Percentiles rank a stretch among this genome's conserved stretches.
Evolutionary conservation across 2,113 vertebrate species (phyloP).

Genomic region (Probosciger aterrimus): DNA sequence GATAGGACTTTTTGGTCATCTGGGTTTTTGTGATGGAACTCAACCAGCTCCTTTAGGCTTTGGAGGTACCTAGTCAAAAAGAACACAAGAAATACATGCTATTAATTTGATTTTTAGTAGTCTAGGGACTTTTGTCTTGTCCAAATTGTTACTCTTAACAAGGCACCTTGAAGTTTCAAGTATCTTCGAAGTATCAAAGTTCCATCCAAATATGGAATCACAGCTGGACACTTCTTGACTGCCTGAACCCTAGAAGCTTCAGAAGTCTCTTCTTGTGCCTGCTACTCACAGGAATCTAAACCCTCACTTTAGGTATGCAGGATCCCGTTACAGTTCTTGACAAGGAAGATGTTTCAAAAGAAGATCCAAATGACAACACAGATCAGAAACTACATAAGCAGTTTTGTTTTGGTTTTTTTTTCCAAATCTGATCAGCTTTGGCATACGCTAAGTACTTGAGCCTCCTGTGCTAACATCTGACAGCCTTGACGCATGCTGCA

Average conservation of each 20-base stretch:
- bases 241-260: not conserved
- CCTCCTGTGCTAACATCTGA: not conserved
- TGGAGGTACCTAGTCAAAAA: constrained; percentile 77
- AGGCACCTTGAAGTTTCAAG: not conserved
- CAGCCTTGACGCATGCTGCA: not conserved
- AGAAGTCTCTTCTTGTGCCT: not conserved
- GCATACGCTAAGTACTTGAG: not conserved
- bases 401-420: not conserved
- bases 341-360: not conserved
- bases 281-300: not conserved
- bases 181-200: not conserved
- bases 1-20: constrained; percentile 85
- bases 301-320: rapidly evolving
- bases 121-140: not conserved
- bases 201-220: not conserved
- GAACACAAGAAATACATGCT: not conserved
- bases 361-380: not conserved
- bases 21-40: constrained; percentile 88
- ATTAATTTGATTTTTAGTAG: not conserved
- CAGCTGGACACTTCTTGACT: not conserved
- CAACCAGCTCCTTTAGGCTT: constrained; percentile 90
- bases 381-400: not conserved
- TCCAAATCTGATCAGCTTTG: not conserved
- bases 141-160: not conserved
- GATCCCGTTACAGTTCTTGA: not conserved